phyloP scores from a whole-genome alignment of 2,113 vertebrate species.

The Heterocephalus glaber region DNA sequence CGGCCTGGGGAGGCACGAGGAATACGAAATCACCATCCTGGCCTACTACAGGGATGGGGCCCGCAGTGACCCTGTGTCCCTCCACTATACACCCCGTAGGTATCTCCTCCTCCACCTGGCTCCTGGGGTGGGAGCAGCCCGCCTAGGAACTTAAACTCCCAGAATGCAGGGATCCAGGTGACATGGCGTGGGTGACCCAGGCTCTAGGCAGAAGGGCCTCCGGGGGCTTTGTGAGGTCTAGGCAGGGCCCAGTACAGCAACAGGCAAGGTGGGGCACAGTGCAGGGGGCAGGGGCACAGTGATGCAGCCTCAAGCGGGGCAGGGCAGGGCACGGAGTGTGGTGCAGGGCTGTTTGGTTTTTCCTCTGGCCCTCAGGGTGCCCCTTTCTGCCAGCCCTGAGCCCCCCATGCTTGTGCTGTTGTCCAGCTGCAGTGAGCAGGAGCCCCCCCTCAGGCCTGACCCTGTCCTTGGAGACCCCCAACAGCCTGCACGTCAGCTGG shows the following conservation, averaged over 20 bases:
- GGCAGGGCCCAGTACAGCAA: neutral
- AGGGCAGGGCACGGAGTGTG: neutral
- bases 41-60: conserved; percentile 93
- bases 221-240: neutral
- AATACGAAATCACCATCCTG: conserved; percentile 94
- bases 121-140: neutral
- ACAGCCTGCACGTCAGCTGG: conserved; percentile 91
- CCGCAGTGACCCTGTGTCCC: conserved; percentile 91
- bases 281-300: neutral
- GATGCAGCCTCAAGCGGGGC: too few relatives aligned
- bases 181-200: too few relatives aligned
- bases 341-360: neutral
- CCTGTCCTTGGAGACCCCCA: conserved; percentile 88
- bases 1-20: conserved; percentile 89
- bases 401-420: neutral
- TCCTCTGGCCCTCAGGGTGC: neutral
- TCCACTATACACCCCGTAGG: conserved; percentile 93
- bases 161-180: neutral
- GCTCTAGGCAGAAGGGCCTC: neutral
- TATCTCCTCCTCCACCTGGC: conserved; percentile 38
- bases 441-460: conserved; percentile 89
- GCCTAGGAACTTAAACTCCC: too few relatives aligned
- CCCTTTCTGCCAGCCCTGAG: neutral
- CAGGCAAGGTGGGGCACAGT: neutral
- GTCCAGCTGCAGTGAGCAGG: conserved; percentile 83